These are phyloP conservation scores for Tragelaphus strepsiceros DNA, from an alignment of 2,113 vertebrate species.

Conservation along the genomic window DNA sequence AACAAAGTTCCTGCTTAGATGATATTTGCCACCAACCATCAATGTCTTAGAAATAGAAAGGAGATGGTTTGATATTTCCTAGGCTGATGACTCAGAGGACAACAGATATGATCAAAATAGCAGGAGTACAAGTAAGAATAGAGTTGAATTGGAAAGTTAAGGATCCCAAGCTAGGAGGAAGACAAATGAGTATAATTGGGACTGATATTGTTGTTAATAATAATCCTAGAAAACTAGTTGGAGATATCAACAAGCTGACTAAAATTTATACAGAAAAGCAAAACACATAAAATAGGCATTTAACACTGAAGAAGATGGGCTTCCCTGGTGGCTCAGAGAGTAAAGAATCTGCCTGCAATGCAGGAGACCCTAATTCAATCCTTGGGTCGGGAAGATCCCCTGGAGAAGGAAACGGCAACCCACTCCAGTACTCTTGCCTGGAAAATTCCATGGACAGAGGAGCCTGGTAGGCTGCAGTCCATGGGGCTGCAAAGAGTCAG, in stretches of 20 bases:
- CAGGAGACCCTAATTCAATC: neutral
- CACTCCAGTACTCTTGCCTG: neutral
- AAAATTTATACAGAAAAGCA: neutral
- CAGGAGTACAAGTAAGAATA: neutral
- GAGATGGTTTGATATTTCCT: neutral
- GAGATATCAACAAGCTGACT: neutral
- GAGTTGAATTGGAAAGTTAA: neutral
- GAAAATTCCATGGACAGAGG: neutral
- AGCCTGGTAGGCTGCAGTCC: neutral
- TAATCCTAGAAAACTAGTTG: neutral
- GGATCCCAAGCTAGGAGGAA: neutral
- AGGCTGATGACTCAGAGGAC: neutral
- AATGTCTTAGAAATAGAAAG: neutral
- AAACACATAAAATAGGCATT: neutral
- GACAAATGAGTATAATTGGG: neutral
- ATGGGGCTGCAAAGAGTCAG: neutral
- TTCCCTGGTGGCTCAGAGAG: neutral
- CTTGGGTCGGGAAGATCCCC: neutral
- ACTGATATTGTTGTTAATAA: neutral
- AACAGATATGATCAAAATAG: neutral
- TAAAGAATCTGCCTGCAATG: neutral
- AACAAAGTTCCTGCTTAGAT: neutral
- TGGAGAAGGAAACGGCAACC: neutral
- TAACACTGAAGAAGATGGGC: neutral
- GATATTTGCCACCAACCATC: neutral